Base-by-base conservation (phyloP, 2,888 invertebrate genomes). In the Leptopilina myrica region DNA sequence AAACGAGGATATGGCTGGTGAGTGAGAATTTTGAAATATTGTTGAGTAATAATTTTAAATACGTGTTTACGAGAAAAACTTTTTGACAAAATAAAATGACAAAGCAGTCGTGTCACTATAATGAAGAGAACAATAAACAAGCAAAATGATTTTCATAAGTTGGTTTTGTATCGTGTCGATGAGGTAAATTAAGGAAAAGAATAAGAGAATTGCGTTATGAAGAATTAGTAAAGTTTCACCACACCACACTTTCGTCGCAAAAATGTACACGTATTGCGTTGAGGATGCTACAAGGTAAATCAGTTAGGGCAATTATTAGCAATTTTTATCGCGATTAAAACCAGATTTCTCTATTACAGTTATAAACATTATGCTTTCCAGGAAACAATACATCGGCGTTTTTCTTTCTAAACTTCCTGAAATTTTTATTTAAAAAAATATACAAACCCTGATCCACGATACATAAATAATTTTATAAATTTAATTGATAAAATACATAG, bases 151-250 rank as follows among this genome's bases (percentile, higher is more conserved):
- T 73, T 56, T 9, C 12, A 33, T 40, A 56, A 56, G 56, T 64
- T 33, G 40, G 33, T 11, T 64, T 14, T 64, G 56, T 73, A 14
- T 33, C 20, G 78, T 78, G 80, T 83, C 82, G 81, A 84, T 80
- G 78, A 86, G 81, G 81, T 80, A 79, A 80, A 76, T 59, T 66
- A 67, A 77, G 62, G 76, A 64, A 46, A 67, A 76, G 65, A 59
- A 64, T 78, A 80, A 84, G 79, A 84, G 79, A 84, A 79, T 78
- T 82, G 86, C 80, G 84, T 85, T 83, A 79, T 85, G 84, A 78
- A 80, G 62, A 64, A 81, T 85, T 85, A 86, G 83, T 84, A 59
- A 77, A 46, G 77, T 65, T 80, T 81, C 78, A 69, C 43, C 46
- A 76, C 5, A 33, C 53, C 8, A 43, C 56, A 56, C 53, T 59